These are phyloP conservation scores for Pollenia angustigena DNA, from an alignment of 2,888 invertebrate species.

Conservation along the genomic window DNA sequence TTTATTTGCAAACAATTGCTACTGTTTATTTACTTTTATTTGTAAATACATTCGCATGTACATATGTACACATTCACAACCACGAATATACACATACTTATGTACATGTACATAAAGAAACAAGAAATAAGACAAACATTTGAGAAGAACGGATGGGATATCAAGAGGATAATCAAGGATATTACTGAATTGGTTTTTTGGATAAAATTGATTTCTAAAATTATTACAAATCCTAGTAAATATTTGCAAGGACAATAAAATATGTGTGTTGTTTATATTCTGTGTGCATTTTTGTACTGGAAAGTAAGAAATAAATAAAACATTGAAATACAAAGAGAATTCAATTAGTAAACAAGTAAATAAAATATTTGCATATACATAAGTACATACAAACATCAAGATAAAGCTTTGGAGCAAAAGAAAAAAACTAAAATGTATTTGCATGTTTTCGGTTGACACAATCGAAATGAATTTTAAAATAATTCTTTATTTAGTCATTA, in stretches of 20 bases:
- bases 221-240: conserved; percentile 61
- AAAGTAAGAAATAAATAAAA: conserved; percentile 20
- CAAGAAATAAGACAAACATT: conserved; percentile 40
- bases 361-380: not conserved
- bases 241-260: conserved; percentile 55
- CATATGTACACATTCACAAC: not conserved
- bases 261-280: not conserved
- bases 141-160: conserved; percentile 39
- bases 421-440: not conserved
- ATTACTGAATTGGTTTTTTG: conserved; percentile 51
- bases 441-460: not conserved
- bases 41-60: not conserved
- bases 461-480: not conserved
- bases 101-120: not conserved
- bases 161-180: conserved; percentile 72
- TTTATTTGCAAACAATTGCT: conserved; percentile 49
- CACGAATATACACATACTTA: conserved; percentile 1
- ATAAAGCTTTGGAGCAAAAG: not conserved
- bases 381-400: not conserved
- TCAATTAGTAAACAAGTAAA: conserved; percentile 11
- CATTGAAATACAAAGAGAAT: conserved; percentile 38
- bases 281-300: not conserved
- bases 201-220: conserved; percentile 69
- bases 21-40: conserved; percentile 48
- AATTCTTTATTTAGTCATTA: conserved; percentile 9